phyloP scores from a whole-genome alignment of 2,113 vertebrate genomes.

The Petromus typicus region DNA sequence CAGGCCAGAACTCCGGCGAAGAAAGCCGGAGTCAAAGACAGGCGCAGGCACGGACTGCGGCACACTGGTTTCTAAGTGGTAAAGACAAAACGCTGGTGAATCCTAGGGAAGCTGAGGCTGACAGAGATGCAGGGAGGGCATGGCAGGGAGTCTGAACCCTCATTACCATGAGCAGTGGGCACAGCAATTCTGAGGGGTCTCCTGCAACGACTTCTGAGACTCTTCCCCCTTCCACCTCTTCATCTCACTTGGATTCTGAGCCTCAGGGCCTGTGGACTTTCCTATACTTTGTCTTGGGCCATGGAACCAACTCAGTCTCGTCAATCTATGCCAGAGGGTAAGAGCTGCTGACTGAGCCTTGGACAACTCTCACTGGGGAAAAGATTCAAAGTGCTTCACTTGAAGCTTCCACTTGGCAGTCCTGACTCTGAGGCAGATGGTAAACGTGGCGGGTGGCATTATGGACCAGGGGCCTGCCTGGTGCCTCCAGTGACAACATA shows the following conservation, averaged over 20 bases:
- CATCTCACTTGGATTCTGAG: not conserved
- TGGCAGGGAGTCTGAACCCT: accelerated
- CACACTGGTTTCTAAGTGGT: not conserved
- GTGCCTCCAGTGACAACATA: not conserved
- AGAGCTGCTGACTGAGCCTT: not conserved
- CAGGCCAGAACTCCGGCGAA: accelerated
- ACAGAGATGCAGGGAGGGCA: not conserved
- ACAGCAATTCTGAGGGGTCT: not conserved
- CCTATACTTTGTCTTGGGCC: not conserved
- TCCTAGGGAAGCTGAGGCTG: not conserved
- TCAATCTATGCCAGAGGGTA: not conserved
- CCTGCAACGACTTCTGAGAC: not conserved
- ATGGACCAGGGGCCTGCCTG: not conserved
- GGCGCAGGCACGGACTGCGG: not conserved
- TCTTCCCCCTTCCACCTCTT: not conserved
- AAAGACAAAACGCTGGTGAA: not conserved
- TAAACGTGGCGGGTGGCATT: not conserved
- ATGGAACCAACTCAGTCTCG: not conserved
- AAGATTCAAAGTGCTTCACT: not conserved
- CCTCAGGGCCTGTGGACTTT: not conserved
- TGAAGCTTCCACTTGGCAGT: not conserved
- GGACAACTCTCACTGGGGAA: not conserved
- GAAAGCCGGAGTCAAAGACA: not conserved
- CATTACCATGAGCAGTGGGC: accelerated
- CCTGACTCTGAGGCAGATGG: not conserved